Conservation (phyloP, 2,888 invertebrate genomes). For the Cheilosia vulpina region DNA sequence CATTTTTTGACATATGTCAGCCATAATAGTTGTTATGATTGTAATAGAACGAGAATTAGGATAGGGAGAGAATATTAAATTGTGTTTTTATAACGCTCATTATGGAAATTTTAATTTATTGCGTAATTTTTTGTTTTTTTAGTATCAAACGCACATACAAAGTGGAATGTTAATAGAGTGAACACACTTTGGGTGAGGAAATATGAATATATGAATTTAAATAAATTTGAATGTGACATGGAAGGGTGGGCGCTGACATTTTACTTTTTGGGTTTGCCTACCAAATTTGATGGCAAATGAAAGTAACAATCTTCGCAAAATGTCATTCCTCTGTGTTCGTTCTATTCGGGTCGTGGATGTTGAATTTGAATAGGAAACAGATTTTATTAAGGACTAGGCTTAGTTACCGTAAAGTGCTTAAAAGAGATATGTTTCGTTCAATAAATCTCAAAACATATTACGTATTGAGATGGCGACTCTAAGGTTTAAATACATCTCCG, state of each 20-base stretch:
- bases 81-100: conserved; percentile 61
- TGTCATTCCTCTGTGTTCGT: neutral
- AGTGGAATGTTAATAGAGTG: neutral
- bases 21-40: conserved; percentile 60
- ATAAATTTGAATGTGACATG: conserved; percentile 7
- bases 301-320: neutral
- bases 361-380: neutral
- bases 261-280: too few relatives aligned
- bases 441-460: neutral
- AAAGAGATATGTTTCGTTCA: neutral
- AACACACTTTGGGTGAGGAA: neutral
- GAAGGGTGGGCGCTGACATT: neutral
- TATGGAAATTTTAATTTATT: conserved; percentile 59
- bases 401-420: too few relatives aligned
- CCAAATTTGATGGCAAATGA: too few relatives aligned
- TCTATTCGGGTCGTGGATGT: neutral
- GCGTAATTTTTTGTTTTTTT: conserved; percentile 45
- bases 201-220: conserved; percentile 21
- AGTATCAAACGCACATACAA: neutral
- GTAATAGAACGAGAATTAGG: conserved; percentile 62
- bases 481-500: too few relatives aligned
- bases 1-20: conserved; percentile 60
- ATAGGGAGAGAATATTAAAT: conserved; percentile 51
- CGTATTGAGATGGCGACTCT: too few relatives aligned
- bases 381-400: neutral